phyloP scores from a whole-genome alignment of 2,888 invertebrate species.

The Geotrupes spiniger region DNA sequence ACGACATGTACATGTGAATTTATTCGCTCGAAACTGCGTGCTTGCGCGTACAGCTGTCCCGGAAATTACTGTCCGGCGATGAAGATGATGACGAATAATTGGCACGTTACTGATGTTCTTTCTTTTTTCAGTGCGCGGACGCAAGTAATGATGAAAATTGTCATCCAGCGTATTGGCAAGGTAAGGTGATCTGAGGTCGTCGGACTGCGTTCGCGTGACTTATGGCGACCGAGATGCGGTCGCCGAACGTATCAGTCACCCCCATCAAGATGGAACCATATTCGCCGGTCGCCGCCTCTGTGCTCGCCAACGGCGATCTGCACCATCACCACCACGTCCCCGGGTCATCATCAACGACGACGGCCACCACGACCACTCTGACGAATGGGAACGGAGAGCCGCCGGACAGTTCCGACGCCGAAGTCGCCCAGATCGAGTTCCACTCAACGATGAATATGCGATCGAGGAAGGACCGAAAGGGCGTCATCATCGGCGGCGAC shows the following conservation, averaged over 20 bases:
- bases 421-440: slow-evolving; percentile 77
- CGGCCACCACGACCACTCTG: slow-evolving; percentile 1
- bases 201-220: too few relatives aligned
- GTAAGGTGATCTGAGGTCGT: slow-evolving; percentile 46
- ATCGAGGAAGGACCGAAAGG: slow-evolving; percentile 38
- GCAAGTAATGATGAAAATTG: slow-evolving; percentile 23
- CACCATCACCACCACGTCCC: slow-evolving; percentile 13
- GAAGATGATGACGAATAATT: too few relatives aligned
- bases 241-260: slow-evolving; percentile 72
- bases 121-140: slow-evolving; percentile 23
- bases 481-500: slow-evolving; percentile 21
- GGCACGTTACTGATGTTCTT: slow-evolving; percentile 13
- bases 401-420: slow-evolving; percentile 69
- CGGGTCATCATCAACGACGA: slow-evolving; percentile 11
- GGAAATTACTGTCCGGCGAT: too few relatives aligned
- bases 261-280: slow-evolving; percentile 66
- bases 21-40: too few relatives aligned
- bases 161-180: slow-evolving; percentile 32
- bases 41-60: too few relatives aligned
- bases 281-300: slow-evolving; percentile 28
- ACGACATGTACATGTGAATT: too few relatives aligned
- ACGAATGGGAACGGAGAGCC: slow-evolving; percentile 10
- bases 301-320: slow-evolving; percentile 31
- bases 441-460: slow-evolving; percentile 49
- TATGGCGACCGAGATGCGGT: slow-evolving; percentile 49